Percentiles rank a stretch among this genome's conserved stretches.
Evolutionary conservation across 2,888 invertebrate genomes (phyloP).

Genomic region (Drosophila helvetica): DNA sequence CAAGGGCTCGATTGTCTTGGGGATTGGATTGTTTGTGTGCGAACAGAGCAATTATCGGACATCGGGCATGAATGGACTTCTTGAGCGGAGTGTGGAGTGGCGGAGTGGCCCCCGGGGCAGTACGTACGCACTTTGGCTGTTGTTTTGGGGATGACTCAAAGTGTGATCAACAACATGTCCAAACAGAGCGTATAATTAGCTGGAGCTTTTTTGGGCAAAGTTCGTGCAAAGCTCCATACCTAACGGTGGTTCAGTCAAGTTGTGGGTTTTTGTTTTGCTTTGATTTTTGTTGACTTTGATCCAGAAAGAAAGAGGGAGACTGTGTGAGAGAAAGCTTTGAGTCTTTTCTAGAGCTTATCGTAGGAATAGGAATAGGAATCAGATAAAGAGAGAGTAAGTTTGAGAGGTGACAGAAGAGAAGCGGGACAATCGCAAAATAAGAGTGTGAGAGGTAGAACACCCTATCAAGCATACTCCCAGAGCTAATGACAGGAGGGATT

Average conservation of each 20-base stretch:
- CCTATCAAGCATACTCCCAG: no score
- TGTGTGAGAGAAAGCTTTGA: neutral
- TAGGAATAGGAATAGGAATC: neutral
- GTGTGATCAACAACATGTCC: constrained; percentile 2
- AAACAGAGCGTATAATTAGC: constrained; percentile 32
- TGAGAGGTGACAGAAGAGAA: neutral
- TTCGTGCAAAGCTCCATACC: neutral
- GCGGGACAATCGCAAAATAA: no score
- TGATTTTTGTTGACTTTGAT: neutral
- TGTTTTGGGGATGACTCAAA: constrained; percentile 30
- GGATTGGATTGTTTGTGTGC: neutral
- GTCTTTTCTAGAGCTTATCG: neutral
- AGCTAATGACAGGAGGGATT: no score
- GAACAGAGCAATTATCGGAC: constrained; percentile 39
- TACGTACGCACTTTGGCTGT: neutral
- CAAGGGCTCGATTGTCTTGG: constrained; percentile 22
- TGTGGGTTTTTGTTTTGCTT: no score
- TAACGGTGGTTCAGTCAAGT: neutral
- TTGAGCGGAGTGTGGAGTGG: constrained; percentile 11
- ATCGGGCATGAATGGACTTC: constrained; percentile 28
- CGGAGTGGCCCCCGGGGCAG: constrained; percentile 27
- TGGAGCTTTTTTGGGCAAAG: constrained; percentile 15
- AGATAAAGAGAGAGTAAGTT: neutral
- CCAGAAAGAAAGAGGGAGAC: neutral
- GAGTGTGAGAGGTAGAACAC: neutral